Evolutionary conservation across 2,888 invertebrate genomes (phyloP), one percentile per base, ranked within the genome.

Genomic region (Acleris laterana): DNA sequence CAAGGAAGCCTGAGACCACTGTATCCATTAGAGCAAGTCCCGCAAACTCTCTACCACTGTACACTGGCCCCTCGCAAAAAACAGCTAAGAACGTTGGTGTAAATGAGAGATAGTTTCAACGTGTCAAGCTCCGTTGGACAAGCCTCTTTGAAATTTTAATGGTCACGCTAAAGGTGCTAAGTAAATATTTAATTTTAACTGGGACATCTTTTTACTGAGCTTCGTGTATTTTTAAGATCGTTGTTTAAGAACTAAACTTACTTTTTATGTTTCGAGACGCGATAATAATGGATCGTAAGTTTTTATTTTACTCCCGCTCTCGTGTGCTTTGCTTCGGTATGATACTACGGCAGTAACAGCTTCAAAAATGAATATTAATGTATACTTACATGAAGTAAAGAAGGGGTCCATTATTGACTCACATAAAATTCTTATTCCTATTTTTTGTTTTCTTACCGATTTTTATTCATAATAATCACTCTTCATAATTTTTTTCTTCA

Each of bases 111-210:
- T 38, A 52, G 46, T 58, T 59, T 9, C 6, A 22, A 38, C 25
- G 22, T 53, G 38, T 48, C 52, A 22, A 17, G 46, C 19, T 48
- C 48, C 9, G 11, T n/a, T 64, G 48, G 59, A 3, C 59, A 48
- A 22, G 58, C 16, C 52, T 28, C 58, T 59, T 64, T 64, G 53
- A 59, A 53, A 59, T 53, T 64, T 64, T 59, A 64, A 64, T 59
- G 48, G 20, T 7, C 3, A 2, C 5, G 20, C 13, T 53, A 1
- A 17, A 64, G 59, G 52, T 64, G 63, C 22, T 52, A 32, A 50
- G 9, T 59, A 64, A 64, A 64, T 59, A 59, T 64, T 64, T 59
- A 42, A 64, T 20, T 38, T 53, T 38, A 63, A 59, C 48, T 48
- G 25, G 4, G n/a, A 53, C 63, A 38, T 63, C 48, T 58, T 52